A percentile compares a stretch with the other conserved stretches of the same genome.
phyloP scores from a whole-genome alignment of 2,797 vertebrate genomes.

The Huso huso region DNA sequence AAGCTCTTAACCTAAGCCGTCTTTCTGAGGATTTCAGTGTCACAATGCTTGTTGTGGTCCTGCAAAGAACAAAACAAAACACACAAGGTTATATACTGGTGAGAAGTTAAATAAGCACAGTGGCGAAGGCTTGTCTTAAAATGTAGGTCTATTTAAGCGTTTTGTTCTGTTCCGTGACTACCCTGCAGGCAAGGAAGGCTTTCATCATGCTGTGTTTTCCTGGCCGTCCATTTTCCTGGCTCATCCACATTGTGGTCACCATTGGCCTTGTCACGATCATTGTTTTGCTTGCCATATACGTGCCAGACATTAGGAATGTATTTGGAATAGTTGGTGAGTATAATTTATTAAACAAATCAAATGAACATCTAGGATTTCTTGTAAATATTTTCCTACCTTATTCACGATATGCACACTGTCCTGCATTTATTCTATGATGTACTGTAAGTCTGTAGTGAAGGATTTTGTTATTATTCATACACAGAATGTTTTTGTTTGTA shows the following conservation, averaged over 20 bases:
- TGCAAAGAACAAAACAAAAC: too few species aligned
- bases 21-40: too few species aligned
- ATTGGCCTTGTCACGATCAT: constrained; percentile 64
- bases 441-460: too few species aligned
- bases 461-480: neutral
- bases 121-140: neutral
- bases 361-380: too few species aligned
- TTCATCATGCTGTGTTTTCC: constrained; percentile 64
- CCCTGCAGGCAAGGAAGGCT: constrained; percentile 77
- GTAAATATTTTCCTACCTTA: too few species aligned
- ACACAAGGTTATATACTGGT: too few species aligned
- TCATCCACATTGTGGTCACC: constrained; percentile 65
- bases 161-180: neutral
- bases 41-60: too few species aligned
- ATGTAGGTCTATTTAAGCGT: neutral
- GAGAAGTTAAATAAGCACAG: too few species aligned
- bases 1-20: too few species aligned
- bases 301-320: constrained; percentile 83
- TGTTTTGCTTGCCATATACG: constrained; percentile 76
- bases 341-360: neutral
- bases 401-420: too few species aligned
- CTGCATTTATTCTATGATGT: too few species aligned
- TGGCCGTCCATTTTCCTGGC: constrained; percentile 65
- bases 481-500: neutral
- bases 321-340: constrained; percentile 87